A percentile compares a stretch with the other conserved stretches of the same genome.
Conservation (phyloP, 2,888 invertebrate genomes). For the Patella caerulea region DNA sequence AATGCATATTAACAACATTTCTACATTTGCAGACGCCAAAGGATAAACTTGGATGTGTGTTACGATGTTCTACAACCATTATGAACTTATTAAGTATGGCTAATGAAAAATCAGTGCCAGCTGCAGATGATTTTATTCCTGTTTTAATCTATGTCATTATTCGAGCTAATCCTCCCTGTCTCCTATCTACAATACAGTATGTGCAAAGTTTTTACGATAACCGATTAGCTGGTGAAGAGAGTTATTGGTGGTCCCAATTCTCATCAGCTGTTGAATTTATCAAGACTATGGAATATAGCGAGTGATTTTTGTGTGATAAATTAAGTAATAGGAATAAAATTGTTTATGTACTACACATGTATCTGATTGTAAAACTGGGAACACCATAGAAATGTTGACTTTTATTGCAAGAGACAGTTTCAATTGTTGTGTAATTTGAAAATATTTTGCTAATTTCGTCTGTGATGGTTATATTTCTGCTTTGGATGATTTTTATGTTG, state of each 20-base stretch:
- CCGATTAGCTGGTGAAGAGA: slow-evolving; percentile 88
- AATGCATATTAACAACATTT: no score
- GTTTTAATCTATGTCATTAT: slow-evolving; percentile 96
- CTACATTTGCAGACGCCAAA: slow-evolving; percentile 78
- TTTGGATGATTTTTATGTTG: no score
- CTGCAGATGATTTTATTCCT: slow-evolving; percentile 94
- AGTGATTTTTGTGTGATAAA: slow-evolving; percentile 13
- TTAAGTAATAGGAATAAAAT: no score
- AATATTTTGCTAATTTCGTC: no score
- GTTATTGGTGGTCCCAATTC: slow-evolving; percentile 99
- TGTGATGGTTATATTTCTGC: no score
- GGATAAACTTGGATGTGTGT: slow-evolving; percentile 87
- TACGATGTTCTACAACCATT: slow-evolving; percentile 91
- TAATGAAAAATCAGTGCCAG: slow-evolving; percentile 81
- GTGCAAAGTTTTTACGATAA: slow-evolving; percentile 92
- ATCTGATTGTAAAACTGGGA: no score
- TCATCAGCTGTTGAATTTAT: slow-evolving; percentile 97
- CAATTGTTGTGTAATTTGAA: no score
- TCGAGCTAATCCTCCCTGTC: slow-evolving; percentile 94
- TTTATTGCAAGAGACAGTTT: no score
- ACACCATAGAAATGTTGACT: no score
- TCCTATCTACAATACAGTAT: slow-evolving; percentile 95
- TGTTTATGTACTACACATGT: no score
- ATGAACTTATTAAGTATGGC: slow-evolving; percentile 93
- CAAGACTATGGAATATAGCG: slow-evolving; percentile 91